Evolutionary conservation across 2,888 invertebrate genomes (phyloP), one percentile per base, ranked within the genome.

Genomic region (Hydrotaea cyrtoneurina): DNA sequence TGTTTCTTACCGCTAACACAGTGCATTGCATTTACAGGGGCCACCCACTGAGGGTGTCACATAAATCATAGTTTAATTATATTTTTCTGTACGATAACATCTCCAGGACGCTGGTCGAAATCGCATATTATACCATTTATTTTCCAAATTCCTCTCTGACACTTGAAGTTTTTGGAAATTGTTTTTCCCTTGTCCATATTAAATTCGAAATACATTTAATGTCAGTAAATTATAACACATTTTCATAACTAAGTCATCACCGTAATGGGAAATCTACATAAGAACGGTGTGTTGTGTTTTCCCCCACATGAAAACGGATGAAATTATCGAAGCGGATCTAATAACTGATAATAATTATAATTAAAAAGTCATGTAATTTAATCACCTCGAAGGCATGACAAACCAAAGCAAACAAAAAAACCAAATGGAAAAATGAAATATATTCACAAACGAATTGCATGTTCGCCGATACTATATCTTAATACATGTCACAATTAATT

Each of bases 401-500:
- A 53, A 53, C 43, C 55, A 71, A 62, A 19, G 59, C 53, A 43
- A 7, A 36, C 8, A 13, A 36, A n/a, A 7, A 74, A 74, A 57
- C n/a, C n/a, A 31, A 26, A 23, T 55, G 19, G 23, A 43, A 10
- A 23, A 62, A 26, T 57, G 43, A 71, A 43, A 26, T 55, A 46
- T 23, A 31, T 59, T 21, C 66, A 8, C 8, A 66, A 19, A n/a
- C 10, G 72, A 74, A 77, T 85, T 80, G 85, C 85, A 85, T 85
- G 85, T 82, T 74, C 59, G 43, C 62, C 62, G 17, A 66, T 77
- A 85, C 59, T 85, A 64, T 77, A 85, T 85, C 85, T 82, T 80
- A 55, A 85, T 79, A 77, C 85, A 77, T 82, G 85, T 85, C 85
- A 75, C 85, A 82, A 76, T 46, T 85, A 85, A 85, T 85, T 85